phyloP scores from a whole-genome alignment of 2,113 vertebrate genomes.

The Festucalex cinctus region DNA sequence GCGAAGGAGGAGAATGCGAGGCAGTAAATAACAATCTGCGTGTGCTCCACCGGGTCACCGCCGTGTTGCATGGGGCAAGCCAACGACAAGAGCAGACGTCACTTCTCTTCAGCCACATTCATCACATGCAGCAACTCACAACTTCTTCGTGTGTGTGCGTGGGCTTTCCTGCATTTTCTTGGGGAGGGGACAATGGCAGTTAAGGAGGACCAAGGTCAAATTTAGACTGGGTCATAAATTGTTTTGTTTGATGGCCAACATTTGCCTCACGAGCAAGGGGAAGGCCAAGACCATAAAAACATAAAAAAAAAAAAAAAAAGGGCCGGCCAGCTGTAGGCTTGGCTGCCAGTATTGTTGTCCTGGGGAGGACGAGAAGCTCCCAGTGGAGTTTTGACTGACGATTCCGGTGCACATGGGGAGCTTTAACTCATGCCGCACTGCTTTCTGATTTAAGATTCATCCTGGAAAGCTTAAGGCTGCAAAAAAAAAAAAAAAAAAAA shows the following conservation, averaged over 20 bases:
- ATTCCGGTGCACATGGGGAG: constrained; percentile 57
- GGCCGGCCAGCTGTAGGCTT: constrained; percentile 52
- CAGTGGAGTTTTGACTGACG: constrained; percentile 56
- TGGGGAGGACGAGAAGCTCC: constrained; percentile 56
- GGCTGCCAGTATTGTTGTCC: constrained; percentile 68
- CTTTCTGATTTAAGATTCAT: constrained; percentile 21
- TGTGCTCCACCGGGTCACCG: constrained; percentile 45
- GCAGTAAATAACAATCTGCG: constrained; percentile 52
- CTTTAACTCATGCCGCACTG: constrained; percentile 21
- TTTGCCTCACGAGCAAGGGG: constrained; percentile 76
- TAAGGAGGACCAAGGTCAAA: constrained; percentile 77
- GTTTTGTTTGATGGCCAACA: constrained; percentile 75
- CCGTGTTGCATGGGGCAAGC: constrained; percentile 27
- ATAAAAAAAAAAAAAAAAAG: constrained; percentile 68
- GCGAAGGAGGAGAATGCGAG: constrained; percentile 44
- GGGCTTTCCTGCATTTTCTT: constrained; percentile 53
- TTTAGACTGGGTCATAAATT: constrained; percentile 75
- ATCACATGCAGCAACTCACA: constrained; percentile 24
- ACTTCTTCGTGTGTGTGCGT: constrained; percentile 35
- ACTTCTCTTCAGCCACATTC: constrained; percentile 9
- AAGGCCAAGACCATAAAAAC: constrained; percentile 77
- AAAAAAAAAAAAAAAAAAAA: background rate
- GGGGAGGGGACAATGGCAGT: constrained; percentile 55
- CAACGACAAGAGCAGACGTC: constrained; percentile 19
- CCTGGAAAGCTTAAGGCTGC: background rate